phyloP scores from a whole-genome alignment of 2,113 vertebrate genomes.

The Nothobranchius furzeri region DNA sequence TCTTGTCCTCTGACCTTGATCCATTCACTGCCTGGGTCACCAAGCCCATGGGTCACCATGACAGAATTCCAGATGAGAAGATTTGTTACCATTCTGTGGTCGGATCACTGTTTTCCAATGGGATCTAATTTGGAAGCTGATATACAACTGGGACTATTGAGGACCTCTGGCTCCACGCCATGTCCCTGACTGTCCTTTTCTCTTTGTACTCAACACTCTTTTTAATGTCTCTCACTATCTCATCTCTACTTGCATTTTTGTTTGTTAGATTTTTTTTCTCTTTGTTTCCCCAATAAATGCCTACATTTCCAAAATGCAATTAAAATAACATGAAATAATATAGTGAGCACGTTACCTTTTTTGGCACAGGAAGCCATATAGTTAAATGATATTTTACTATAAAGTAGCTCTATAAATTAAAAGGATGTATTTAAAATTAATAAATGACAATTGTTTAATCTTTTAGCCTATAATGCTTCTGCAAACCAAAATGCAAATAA shows the following conservation, averaged over 20 bases:
- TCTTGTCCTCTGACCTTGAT: conserved; percentile 57
- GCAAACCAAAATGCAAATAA: conserved; percentile 64
- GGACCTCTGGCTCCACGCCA: conserved; percentile 62
- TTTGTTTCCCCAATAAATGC: background rate
- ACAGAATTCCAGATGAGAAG: conserved; percentile 61
- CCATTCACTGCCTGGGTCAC: conserved; percentile 52
- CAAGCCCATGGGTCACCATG: conserved; percentile 60
- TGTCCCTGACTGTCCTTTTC: conserved; percentile 54
- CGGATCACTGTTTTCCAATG: conserved; percentile 69
- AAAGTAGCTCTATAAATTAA: conserved; percentile 56
- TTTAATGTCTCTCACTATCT: conserved; percentile 21
- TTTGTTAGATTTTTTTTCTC: background rate
- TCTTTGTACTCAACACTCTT: conserved; percentile 14
- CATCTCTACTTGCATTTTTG: conserved; percentile 7
- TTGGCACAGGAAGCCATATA: background rate
- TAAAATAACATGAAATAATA: too few species aligned
- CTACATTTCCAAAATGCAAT: background rate
- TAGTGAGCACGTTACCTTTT: too few species aligned
- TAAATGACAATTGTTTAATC: conserved; percentile 57
- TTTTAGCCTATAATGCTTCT: conserved; percentile 44
- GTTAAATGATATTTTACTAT: conserved; percentile 25
- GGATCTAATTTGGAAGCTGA: conserved; percentile 72
- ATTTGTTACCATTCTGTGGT: conserved; percentile 69
- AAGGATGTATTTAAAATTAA: conserved; percentile 47
- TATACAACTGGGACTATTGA: conserved; percentile 67